Evolutionary conservation across 2,113 vertebrate species (phyloP).

Genomic region (Halichoerus grypus): DNA sequence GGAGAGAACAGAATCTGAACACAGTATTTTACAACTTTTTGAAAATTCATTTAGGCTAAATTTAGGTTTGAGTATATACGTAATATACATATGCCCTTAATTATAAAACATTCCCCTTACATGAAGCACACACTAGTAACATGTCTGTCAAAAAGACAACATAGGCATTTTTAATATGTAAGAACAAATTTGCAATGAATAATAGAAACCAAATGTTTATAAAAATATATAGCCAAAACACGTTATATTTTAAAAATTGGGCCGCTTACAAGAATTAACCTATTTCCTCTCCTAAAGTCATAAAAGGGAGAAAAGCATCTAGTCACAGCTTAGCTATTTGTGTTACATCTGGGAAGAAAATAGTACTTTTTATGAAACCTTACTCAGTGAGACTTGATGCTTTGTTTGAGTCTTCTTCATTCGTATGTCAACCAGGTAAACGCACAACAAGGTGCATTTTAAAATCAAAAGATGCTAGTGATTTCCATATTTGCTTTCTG

Average conservation of each 20-base stretch:
- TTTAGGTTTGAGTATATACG: slow-evolving; percentile 73
- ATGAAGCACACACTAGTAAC: slow-evolving; percentile 73
- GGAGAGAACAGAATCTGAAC: slow-evolving; percentile 84
- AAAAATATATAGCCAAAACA: slow-evolving; percentile 31
- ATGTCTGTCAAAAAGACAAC: slow-evolving; percentile 73
- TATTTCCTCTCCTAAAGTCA: slow-evolving; percentile 54
- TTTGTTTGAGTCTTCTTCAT: slow-evolving; percentile 56
- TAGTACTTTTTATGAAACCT: slow-evolving; percentile 42
- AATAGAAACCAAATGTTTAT: slow-evolving; percentile 43
- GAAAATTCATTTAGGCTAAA: slow-evolving; percentile 86
- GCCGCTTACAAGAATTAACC: slow-evolving; percentile 18
- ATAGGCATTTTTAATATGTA: slow-evolving; percentile 44
- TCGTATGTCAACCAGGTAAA: slow-evolving; percentile 23
- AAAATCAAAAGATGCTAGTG: slow-evolving; percentile 67
- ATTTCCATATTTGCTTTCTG: slow-evolving; percentile 71
- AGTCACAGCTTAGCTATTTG: slow-evolving; percentile 27
- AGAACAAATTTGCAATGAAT: slow-evolving; percentile 48
- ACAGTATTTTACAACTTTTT: slow-evolving; percentile 87
- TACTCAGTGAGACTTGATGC: background rate
- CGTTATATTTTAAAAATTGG: slow-evolving; percentile 18
- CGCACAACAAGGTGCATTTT: slow-evolving; percentile 28
- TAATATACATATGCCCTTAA: slow-evolving; percentile 71
- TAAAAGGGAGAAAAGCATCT: background rate
- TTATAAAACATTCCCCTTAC: slow-evolving; percentile 80
- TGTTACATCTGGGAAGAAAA: slow-evolving; percentile 34